These are phyloP conservation scores for Pasiphila rectangulata DNA, from an alignment of 2,888 invertebrate genomes.

Conservation along the genomic window DNA sequence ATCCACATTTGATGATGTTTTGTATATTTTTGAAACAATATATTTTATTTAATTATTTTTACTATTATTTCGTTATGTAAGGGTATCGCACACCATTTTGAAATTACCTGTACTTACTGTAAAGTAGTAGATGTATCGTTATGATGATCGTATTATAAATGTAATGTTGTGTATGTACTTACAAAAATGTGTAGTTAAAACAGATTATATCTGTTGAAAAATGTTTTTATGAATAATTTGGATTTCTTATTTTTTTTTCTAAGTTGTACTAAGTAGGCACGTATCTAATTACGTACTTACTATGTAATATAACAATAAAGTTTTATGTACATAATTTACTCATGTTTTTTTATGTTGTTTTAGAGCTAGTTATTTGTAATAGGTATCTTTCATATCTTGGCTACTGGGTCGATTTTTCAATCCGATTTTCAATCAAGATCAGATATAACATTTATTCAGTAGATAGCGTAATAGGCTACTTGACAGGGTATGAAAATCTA, in stretches of 20 bases:
- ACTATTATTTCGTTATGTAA: no score
- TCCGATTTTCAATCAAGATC: no score
- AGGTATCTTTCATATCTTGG: no score
- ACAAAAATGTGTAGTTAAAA: neutral
- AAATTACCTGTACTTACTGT: neutral
- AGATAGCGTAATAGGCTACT: no score
- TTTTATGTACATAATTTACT: conserved; percentile 1
- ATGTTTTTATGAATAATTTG: neutral
- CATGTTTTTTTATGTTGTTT: neutral
- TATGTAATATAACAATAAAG: neutral
- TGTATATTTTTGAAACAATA: neutral
- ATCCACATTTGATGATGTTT: neutral
- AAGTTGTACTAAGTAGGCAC: neutral
- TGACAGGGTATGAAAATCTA: no score
- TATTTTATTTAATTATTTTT: neutral
- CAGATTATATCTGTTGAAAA: conserved; percentile 2
- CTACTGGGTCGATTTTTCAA: no score
- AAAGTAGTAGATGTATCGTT: neutral
- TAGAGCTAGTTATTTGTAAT: no score
- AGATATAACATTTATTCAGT: no score
- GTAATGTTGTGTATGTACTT: neutral
- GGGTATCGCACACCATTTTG: neutral
- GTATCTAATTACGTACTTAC: neutral
- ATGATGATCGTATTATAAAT: neutral
- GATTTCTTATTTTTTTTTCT: conserved; percentile 1